Evolutionary conservation across 2,888 invertebrate genomes (phyloP).

Genomic region (Willowsia nigromaculata): DNA sequence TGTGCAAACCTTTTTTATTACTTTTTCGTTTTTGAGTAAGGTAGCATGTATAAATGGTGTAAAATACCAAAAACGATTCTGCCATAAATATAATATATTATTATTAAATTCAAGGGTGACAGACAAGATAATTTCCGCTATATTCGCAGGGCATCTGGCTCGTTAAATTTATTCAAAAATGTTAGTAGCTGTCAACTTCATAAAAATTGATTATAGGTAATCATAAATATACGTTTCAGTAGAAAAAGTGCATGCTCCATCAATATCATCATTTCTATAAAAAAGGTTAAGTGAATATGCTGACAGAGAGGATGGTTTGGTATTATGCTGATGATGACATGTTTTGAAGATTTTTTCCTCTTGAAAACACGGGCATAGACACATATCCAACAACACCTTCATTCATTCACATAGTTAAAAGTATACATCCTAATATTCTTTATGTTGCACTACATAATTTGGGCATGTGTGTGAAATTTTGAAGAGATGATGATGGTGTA

Average conservation of each 20-base stretch:
- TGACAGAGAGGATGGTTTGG: neutral
- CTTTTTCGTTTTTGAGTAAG: too few species aligned
- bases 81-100: neutral
- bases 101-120: neutral
- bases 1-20: too few species aligned
- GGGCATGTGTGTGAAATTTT: neutral
- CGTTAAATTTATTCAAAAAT: neutral
- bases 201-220: neutral
- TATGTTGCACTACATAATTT: neutral
- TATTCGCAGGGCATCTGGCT: neutral
- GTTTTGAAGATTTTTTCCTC: neutral
- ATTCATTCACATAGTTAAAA: neutral
- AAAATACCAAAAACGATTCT: too few species aligned
- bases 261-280: neutral
- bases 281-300: constrained; percentile 10
- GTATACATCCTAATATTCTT: neutral
- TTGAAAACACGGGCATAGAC: neutral
- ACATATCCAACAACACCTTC: neutral
- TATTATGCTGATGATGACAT: neutral
- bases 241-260: neutral
- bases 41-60: too few species aligned
- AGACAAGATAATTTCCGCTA: constrained; percentile 54
- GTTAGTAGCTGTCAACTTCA: constrained; percentile 9
- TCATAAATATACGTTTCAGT: neutral
- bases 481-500: neutral